Base-by-base conservation (phyloP, 1,140 invertebrate species). In the Archivesica marissinica region DNA sequence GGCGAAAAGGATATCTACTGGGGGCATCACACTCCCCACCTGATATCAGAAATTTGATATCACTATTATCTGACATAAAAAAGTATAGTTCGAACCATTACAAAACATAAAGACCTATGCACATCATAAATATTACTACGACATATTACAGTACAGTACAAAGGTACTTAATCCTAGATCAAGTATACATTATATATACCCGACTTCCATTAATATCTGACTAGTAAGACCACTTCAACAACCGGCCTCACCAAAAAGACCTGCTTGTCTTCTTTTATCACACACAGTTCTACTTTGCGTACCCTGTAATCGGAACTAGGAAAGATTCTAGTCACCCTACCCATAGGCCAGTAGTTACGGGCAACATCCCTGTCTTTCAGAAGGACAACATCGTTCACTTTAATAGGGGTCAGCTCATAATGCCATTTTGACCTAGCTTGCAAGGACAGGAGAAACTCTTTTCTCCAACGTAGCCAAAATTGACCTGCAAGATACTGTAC, bases 391-490 rank as follows among this genome's bases (percentile, higher is more conserved):
- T 87, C 88, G 6, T 72, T 78, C 1, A 47, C 38, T 23, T 70
- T 61, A 64, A 17, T 1, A 9, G 35, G 33, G 38, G 28, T 13
- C 39, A 47, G 74, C 25, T 70, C 54, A 1, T 33, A 15, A 15
- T 47, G n/a, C 86, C 81, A 85, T 75, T 85, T 85, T 11, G 44
- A 15, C 23, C 86, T 78, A 17, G 50, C 54, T 80, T 89, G 86
- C 0, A 89, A 56, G 20, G 30, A 52, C 17, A 82, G 70, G 13
- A 88, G 23, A 20, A 77, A 86, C 20, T 86, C 76, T 25, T 41
- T 25, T 39, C 47, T 77, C 80, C 80, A 86, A 17, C 72, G 61
- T 35, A 47, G 15, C 88, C 88, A 86, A 47, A 88, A 89, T 6
- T 38, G 11, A 64, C 82, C 39, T 17, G 86, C 81, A 2, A 89